A percentile compares a stretch with the other conserved stretches of the same genome.
Evolutionary conservation across 2,113 vertebrate species (phyloP).

Genomic region (Tachysurus fulvidraco): DNA sequence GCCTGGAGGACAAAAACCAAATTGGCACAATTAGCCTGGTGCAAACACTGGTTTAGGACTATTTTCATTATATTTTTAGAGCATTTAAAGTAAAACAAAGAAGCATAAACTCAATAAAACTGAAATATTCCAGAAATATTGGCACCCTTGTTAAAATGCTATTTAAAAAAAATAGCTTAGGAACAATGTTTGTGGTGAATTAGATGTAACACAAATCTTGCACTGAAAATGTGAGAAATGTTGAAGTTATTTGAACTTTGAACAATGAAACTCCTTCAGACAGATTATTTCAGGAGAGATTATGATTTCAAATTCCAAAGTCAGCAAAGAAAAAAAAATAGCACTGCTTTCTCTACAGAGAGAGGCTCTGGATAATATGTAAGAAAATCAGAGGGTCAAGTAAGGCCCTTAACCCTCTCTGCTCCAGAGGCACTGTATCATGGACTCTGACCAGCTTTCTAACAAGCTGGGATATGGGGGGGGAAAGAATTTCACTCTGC

Average conservation of each 20-base stretch:
- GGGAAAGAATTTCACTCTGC: too few relatives aligned
- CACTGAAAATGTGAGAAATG: background rate
- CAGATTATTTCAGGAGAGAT: background rate
- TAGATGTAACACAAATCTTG: background rate
- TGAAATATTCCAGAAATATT: too few relatives aligned
- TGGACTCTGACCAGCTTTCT: background rate
- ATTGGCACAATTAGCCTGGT: background rate
- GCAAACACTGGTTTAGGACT: background rate
- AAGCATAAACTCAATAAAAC: too few relatives aligned
- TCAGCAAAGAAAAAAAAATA: background rate
- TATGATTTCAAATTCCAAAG: background rate
- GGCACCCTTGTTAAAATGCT: background rate
- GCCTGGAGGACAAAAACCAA: conserved; percentile 18
- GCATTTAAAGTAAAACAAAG: background rate
- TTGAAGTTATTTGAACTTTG: background rate
- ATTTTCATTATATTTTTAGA: background rate
- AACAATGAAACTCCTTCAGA: background rate
- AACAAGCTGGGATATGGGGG: background rate
- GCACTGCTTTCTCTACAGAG: background rate
- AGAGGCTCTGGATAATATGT: background rate
- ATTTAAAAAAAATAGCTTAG: background rate
- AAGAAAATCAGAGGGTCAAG: background rate
- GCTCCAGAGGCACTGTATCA: background rate
- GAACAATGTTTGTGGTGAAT: background rate
- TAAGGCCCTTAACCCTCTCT: too few relatives aligned